These are phyloP conservation scores for Cyanoramphus novaezelandiae DNA, from an alignment of 2,113 vertebrate species.

Conservation along the genomic window DNA sequence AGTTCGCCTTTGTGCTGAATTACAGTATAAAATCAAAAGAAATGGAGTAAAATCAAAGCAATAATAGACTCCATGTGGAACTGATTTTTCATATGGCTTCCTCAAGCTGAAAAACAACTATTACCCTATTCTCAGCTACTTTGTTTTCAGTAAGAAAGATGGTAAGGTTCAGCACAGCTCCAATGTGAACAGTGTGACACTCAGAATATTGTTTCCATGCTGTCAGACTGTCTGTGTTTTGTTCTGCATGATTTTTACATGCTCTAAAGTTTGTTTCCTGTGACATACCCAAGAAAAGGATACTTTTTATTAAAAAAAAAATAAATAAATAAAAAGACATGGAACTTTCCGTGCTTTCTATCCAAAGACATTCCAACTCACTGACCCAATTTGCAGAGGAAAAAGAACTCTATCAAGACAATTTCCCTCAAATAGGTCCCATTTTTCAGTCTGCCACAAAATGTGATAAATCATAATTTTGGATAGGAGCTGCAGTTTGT, in stretches of 20 bases:
- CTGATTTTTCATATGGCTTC: background rate
- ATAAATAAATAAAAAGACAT: background rate
- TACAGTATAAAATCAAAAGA: background rate
- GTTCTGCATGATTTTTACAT: background rate
- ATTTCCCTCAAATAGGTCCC: background rate
- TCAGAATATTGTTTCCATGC: background rate
- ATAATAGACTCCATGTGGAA: background rate
- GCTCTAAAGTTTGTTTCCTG: background rate
- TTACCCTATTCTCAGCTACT: background rate
- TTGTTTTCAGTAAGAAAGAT: background rate
- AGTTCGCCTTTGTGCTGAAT: background rate
- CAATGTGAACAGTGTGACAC: background rate
- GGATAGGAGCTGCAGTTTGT: slow-evolving; percentile 9
- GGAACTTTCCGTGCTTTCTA: background rate
- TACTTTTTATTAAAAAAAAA: background rate
- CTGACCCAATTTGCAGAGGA: background rate
- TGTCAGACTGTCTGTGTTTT: background rate
- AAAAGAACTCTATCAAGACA: background rate
- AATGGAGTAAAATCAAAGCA: background rate
- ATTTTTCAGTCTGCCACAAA: slow-evolving; percentile 35
- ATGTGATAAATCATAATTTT: slow-evolving; percentile 36
- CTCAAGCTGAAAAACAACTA: background rate
- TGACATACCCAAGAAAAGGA: background rate
- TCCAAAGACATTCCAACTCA: background rate
- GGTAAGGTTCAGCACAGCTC: background rate